Conservation (phyloP, 2,888 invertebrate species). For the Andricus quercusramuli region DNA sequence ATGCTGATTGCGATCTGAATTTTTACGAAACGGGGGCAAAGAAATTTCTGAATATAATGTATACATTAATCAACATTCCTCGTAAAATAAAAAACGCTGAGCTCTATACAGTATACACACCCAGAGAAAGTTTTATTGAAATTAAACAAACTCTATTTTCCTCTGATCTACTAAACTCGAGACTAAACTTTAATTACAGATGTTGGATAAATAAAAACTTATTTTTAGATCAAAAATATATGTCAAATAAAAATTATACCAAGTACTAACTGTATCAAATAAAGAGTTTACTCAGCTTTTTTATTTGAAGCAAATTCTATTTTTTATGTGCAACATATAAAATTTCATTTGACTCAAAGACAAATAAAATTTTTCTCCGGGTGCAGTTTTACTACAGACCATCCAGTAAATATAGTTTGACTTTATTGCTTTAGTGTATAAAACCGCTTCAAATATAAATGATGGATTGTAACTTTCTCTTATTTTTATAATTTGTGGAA, state of each 20-base stretch:
- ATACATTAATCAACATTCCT: constrained; percentile 19
- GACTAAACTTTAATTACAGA: not conserved
- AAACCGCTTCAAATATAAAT: constrained; percentile 24
- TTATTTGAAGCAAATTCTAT: constrained; percentile 2
- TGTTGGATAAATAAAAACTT: constrained; percentile 1
- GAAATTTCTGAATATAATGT: constrained; percentile 13
- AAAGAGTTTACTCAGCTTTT: constrained; percentile 3
- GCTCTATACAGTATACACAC: not conserved
- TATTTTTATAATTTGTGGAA: not conserved
- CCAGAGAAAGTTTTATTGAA: not conserved
- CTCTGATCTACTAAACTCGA: not conserved
- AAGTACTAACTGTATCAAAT: constrained; percentile 1
- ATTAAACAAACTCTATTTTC: not conserved
- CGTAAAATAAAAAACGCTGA: not conserved
- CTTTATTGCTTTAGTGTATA: constrained; percentile 13
- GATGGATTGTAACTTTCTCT: not conserved
- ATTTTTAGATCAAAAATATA: not conserved
- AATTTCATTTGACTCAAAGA: constrained; percentile 21
- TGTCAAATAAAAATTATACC: not conserved
- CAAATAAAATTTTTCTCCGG: constrained; percentile 18
- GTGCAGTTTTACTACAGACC: constrained; percentile 9
- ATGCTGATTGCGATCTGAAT: constrained; percentile 29
- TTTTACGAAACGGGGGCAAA: constrained; percentile 29
- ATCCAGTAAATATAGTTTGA: constrained; percentile 22
- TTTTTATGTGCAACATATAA: constrained; percentile 24